phyloP scores from a whole-genome alignment of 1,140 invertebrate genomes.

The Marisa cornuarietis region DNA sequence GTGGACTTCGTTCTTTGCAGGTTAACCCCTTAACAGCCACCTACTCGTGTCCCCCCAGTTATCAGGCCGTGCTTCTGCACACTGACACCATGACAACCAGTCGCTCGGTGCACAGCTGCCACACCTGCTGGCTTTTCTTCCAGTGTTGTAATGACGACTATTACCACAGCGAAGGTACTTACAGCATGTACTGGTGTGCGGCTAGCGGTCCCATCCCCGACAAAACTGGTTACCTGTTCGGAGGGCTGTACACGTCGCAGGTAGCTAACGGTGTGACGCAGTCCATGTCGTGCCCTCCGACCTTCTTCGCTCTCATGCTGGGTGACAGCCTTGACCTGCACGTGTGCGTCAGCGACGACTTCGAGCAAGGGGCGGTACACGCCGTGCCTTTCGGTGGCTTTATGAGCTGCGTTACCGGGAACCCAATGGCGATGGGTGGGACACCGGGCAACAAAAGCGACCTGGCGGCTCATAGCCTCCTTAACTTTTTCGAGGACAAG shows the following conservation, averaged over 20 bases:
- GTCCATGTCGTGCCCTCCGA: conserved; percentile 30
- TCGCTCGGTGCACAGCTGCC: not conserved
- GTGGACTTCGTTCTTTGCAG: no score
- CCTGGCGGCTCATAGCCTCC: conserved; percentile 1
- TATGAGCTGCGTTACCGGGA: conserved; percentile 45
- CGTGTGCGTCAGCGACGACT: conserved; percentile 45
- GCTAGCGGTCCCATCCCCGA: conserved; percentile 22
- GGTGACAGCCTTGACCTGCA: conserved; percentile 23
- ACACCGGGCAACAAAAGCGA: not conserved
- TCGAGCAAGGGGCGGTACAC: conserved; percentile 28
- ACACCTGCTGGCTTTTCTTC: conserved; percentile 1
- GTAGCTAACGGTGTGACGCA: conserved; percentile 36
- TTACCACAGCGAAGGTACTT: conserved; percentile 16
- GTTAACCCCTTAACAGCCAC: conserved; percentile 49
- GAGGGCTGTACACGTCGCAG: conserved; percentile 37
- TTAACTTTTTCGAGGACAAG: conserved; percentile 11
- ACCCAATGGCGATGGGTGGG: conserved; percentile 33
- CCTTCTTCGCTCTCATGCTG: conserved; percentile 27
- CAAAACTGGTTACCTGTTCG: conserved; percentile 48
- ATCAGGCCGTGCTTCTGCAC: conserved; percentile 41
- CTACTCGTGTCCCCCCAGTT: conserved; percentile 41
- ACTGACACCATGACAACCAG: conserved; percentile 21
- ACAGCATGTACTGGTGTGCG: conserved; percentile 45
- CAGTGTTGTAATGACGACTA: not conserved
- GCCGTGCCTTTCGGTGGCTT: conserved; percentile 47